A percentile compares a stretch with the other conserved stretches of the same genome.
These are phyloP conservation scores for Dasyurus viverrinus DNA, from an alignment of 2,113 vertebrate genomes.

Conservation along the genomic window DNA sequence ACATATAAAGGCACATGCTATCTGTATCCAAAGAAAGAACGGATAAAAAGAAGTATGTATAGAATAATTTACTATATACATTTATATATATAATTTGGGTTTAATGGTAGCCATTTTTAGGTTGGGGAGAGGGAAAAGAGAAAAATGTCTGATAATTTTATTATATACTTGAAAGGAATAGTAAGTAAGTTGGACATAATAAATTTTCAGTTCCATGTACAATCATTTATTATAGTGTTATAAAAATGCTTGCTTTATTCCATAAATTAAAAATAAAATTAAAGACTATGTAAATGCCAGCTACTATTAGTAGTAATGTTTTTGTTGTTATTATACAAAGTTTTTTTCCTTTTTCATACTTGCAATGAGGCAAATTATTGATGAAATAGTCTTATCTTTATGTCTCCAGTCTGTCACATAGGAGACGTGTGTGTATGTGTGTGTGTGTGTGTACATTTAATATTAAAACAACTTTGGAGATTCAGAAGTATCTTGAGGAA, in stretches of 20 bases:
- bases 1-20: neutral
- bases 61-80: too few species aligned
- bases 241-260: neutral
- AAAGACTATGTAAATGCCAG: neutral
- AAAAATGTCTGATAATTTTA: neutral
- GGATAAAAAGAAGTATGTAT: neutral
- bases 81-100: neutral
- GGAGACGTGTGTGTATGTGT: neutral
- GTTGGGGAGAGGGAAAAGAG: neutral
- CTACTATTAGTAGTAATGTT: neutral
- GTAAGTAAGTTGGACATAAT: neutral
- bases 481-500: neutral
- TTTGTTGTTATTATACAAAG: neutral
- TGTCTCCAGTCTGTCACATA: too few species aligned
- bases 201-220: neutral
- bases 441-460: neutral
- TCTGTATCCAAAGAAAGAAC: neutral
- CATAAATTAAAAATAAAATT: neutral
- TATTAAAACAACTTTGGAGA: constrained; percentile 9
- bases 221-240: neutral
- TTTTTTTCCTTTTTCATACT: neutral
- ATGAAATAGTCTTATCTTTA: neutral
- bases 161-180: neutral
- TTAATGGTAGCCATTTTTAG: neutral
- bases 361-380: neutral